Evolutionary conservation across 2,113 vertebrate species (phyloP), one percentile per base, ranked within the genome.

Genomic region (Athene noctua): DNA sequence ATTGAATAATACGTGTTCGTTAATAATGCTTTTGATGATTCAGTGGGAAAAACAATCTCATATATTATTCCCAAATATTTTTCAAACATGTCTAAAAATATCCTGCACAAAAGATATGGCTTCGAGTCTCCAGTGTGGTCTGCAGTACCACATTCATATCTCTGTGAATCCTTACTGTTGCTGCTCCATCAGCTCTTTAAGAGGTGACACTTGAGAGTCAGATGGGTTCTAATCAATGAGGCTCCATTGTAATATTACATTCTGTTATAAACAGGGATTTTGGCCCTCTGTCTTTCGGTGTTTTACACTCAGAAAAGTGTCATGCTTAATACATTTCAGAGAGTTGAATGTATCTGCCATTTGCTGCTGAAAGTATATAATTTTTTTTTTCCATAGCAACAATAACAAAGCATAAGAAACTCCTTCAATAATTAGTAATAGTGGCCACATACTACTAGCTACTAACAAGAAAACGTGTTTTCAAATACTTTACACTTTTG

Each of bases 1-100:
- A 29, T 65, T 91, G 80, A 96, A 75, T 86, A 88, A 93, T 92
- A 77, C 0, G 3, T 84, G 47, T 49, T 91, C 23, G 0, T 94
- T 92, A 96, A 96, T 92, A 95, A 94, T 94, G 17, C 11, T 93
- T 93, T 93, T 86, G 51, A 67, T 47, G 42, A 92, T 86, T 95
- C 77, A 91, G 61, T 74, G 40, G 49, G 59, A 32, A 92, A 96
- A 97, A 94, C 71, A 1, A 46, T 40, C 65, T 96, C 54, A 86
- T 94, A 46, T 94, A 95, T 96, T 94, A 96, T 92, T 97, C 73
- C 94, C 44, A 92, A 93, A 86, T 91, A 91, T 92, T 95, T 93
- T 95, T 92, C 70, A 89, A 94, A 90, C 73, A 61, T 17, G 5
- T 68, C 83, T 84, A 68, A 95, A 94, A 36, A 51, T 49, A 80